Evolutionary conservation across 2,888 invertebrate genomes (phyloP), one percentile per base, ranked within the genome.

Genomic region (Eristalis pertinax): DNA sequence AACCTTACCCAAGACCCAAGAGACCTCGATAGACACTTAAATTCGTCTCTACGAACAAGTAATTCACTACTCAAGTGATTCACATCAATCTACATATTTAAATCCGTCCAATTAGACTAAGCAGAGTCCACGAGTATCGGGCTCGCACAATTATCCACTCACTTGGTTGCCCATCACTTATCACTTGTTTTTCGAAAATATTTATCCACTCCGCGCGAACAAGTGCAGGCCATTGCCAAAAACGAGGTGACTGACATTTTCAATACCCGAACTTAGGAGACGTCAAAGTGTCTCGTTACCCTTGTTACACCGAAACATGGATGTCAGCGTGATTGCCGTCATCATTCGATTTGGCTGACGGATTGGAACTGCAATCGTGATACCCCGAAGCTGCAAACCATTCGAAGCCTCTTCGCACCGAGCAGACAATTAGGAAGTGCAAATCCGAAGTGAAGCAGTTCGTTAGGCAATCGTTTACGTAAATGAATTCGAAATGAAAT

Each of bases 201-300:
- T 50, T 50, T 50, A 19, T 50, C 50, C 50, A 50, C 50, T 50
- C 50, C 19, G 50, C 50, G 19, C 19, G n/a, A 19, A 50, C 50
- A 50, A 50, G 50, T 8, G 50, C 50, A 19, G 2, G 8, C 19
- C 50, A 50, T 50, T 50, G 50, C 50, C 50, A 50, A 19, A n/a
- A n/a, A 8, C n/a, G 50, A 60, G 60, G 35, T 70, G 60, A 70
- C 41, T 60, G 70, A 70, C 38, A 70, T 70, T 38, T 70, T 26
- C 38, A 24, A 58, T 58, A 58, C 38, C 38, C 58, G n/a, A 60
- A 60, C 4, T 58, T 60, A 26, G 15, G 24, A 38, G 24, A 60
- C n/a, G 38, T 60, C 38, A 70, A 70, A 24, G 41, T 26, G 60
- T 19, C 70, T 70, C 24, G 35, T 69, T 69, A 56, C 56, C 69